A percentile compares a stretch with the other conserved stretches of the same genome.
These are phyloP conservation scores for Vidua chalybeata DNA, from an alignment of 2,113 vertebrate species.

Conservation along the genomic window DNA sequence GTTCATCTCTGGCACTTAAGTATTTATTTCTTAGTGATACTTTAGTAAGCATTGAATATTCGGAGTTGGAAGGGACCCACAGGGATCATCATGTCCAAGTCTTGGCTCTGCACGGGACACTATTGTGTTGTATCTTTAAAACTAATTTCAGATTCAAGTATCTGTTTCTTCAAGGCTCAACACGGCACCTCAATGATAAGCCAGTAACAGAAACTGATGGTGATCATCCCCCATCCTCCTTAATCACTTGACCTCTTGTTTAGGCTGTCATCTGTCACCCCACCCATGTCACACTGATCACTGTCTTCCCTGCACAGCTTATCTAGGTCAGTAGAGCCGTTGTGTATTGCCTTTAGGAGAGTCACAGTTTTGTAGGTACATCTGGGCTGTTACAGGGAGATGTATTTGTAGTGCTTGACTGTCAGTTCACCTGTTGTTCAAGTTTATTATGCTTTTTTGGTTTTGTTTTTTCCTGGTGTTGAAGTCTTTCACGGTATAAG, in stretches of 20 bases:
- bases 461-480: not conserved
- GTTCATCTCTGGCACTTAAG: not conserved
- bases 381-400: not conserved
- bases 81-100: not conserved
- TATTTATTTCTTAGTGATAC: not conserved
- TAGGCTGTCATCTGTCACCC: not conserved
- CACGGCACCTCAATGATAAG: not conserved
- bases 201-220: not conserved
- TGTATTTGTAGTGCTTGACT: not conserved
- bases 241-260: not conserved
- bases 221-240: not conserved
- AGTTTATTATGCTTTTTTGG: not conserved
- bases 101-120: not conserved
- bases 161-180: not conserved
- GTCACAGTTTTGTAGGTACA: not conserved
- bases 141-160: not conserved
- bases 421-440: not conserved
- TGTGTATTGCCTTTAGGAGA: not conserved
- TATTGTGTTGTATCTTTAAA: not conserved
- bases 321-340: not conserved
- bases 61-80: not conserved
- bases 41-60: not conserved
- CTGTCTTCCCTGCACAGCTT: not conserved
- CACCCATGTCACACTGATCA: fast-evolving
- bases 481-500: not conserved